Base-by-base conservation (phyloP, 2,888 invertebrate genomes). In the Ptychoptera albimana region DNA sequence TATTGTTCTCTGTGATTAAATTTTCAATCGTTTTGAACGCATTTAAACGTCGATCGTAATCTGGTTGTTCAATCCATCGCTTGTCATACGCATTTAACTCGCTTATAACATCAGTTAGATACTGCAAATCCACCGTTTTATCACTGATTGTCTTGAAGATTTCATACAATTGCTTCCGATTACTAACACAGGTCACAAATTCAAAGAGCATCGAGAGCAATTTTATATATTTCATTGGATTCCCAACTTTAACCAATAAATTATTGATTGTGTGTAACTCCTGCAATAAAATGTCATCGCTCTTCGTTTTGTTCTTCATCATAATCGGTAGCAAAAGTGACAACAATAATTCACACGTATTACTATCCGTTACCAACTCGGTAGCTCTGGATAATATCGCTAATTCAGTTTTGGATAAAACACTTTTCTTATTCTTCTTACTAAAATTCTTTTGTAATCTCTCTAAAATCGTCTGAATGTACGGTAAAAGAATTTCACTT, bases 41-140 rank as follows among this genome's bases (percentile, higher is more conserved):
- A 44, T 81, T 77, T 15, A 93, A 69, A 52, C 96, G 73, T 53
- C 72, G 72, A 48, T 84, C 79, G 55, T 85, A 92, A 65, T 96
- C 91, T 0, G 94, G 92, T 58, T 96, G 93, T 54, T 94, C 93
- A n/a, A 94, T 73, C 78, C 85, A 85, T 50, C 80, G 76, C 38
- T 74, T 72, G 63, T 94, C 85, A 72, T 79, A 92, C 0, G 93
- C 80, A 64, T 96, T 96, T 53, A 94, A 71, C 60, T 82, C 75
- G 6, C 60, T 58, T 2, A 84, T 63, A 11, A 82, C 56, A 11
- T 69, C 60, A 0, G 74, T 69, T 46, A 72, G 65, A 36, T 67
- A 60, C 1, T 73, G 68, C 44, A 73, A 68, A 34, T 64, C 51
- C 10, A 68, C 64, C 46, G 66, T 66, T 50, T 68, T 61, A 6